A percentile compares a stretch with the other conserved stretches of the same genome.
Evolutionary conservation across 2,888 invertebrate species (phyloP).

Genomic region (Ennomos quercinarius): DNA sequence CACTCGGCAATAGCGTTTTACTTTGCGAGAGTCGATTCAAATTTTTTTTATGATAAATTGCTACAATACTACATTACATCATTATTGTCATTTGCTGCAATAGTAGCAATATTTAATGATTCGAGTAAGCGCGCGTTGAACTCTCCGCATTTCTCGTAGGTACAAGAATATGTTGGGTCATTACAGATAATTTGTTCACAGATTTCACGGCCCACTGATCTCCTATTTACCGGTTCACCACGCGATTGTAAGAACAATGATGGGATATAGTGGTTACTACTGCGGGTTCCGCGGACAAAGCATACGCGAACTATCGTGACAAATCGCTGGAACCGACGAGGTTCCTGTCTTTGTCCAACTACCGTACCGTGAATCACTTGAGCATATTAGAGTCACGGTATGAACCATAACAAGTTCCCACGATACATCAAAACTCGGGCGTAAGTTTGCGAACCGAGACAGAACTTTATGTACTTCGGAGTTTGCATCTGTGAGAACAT

Average conservation of each 20-base stretch:
- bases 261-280: slow-evolving; percentile 44
- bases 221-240: slow-evolving; percentile 55
- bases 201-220: slow-evolving; percentile 55
- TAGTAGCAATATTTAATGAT: too few relatives aligned
- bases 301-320: slow-evolving; percentile 53
- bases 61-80: too few relatives aligned
- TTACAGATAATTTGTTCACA: slow-evolving; percentile 45
- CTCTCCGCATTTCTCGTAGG: slow-evolving; percentile 31
- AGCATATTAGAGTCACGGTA: slow-evolving; percentile 51
- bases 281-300: slow-evolving; percentile 42
- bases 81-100: too few relatives aligned
- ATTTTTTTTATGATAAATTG: too few relatives aligned
- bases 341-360: slow-evolving; percentile 75
- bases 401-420: slow-evolving; percentile 58
- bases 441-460: slow-evolving; percentile 32
- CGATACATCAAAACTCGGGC: slow-evolving; percentile 43
- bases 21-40: too few relatives aligned
- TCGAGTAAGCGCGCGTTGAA: not conserved
- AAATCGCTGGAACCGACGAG: slow-evolving; percentile 66
- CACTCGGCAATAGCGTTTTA: too few relatives aligned
- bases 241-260: slow-evolving; percentile 58
- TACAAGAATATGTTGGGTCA: slow-evolving; percentile 34
- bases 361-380: slow-evolving; percentile 60
- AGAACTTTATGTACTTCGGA: slow-evolving; percentile 14
- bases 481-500: slow-evolving; percentile 8